Base-by-base conservation (phyloP, 2,888 invertebrate species). In the Plagodis dolabraria region DNA sequence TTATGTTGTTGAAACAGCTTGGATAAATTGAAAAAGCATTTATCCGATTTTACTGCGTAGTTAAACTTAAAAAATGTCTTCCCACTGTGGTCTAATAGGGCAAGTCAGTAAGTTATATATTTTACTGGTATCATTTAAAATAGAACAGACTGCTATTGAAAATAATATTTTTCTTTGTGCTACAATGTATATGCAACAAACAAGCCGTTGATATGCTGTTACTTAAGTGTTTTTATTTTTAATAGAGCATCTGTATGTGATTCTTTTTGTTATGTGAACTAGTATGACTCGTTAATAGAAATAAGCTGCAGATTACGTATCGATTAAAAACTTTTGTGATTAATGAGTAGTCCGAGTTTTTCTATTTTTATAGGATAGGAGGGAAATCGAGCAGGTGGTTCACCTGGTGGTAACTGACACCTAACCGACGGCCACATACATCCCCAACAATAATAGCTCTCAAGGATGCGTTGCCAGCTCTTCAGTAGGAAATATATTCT, bases 11-110 rank as follows among this genome's bases (percentile, higher is more conserved):
- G 63, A 77, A 76, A 82, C 79, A 74, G 71, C 75, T 67, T 77
- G 75, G 71, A 75, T 82, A 83, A 83, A 82, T 83, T 80, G 74
- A 70, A 76, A 68, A 82, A 70, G 73, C 80, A 75, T 77, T 80
- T 77, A 81, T 77, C 77, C 74, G 71, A 79, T 74, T 80, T 85
- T 80, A 85, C 78, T 76, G 74, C 73, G 76, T 69, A 74, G 68
- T 83, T 77, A 83, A 84, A 76, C 57, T 70, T 68, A 69, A 77
- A 71, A 77, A 75, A 71, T 64, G 65, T 69, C 68, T 69, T 69
- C 71, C 65, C 61, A 65, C 64, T 67, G 65, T 64, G 54, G 65
- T 63, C 73, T 70, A 74, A 70, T 71, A 75, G 69, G 68, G 57
- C 70, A 59, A 60, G 53, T 56, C 56, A 47, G 65, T 69, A 65